phyloP scores from a whole-genome alignment of 2,888 invertebrate species.

The Pantelozetes paolii region DNA sequence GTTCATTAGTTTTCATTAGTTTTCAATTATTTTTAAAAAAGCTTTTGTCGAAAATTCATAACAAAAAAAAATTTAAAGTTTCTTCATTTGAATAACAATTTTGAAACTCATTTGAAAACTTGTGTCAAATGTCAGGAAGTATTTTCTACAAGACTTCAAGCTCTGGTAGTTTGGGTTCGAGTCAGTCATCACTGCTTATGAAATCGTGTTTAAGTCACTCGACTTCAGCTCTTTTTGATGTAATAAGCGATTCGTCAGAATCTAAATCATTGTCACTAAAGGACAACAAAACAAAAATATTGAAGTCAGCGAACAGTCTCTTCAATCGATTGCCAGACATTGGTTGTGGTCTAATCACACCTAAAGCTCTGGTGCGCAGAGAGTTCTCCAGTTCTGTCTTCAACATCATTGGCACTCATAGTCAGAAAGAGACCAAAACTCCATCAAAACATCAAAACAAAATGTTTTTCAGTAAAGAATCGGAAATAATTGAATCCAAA shows the following conservation, averaged over 20 bases:
- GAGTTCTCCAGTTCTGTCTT: slow-evolving; percentile 18
- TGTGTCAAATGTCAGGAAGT: slow-evolving; percentile 20
- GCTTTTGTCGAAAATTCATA: no score
- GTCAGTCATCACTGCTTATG: background rate
- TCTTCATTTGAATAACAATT: no score
- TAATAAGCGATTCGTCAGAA: background rate
- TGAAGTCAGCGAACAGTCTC: slow-evolving; percentile 11
- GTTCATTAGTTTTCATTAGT: no score
- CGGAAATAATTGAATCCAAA: background rate
- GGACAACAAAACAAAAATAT: background rate
- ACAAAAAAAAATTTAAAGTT: no score
- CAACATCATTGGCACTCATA: background rate
- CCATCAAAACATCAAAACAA: background rate
- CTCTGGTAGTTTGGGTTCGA: slow-evolving; percentile 5
- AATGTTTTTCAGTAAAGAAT: slow-evolving; percentile 3
- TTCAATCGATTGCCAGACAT: slow-evolving; percentile 11
- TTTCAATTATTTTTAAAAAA: no score
- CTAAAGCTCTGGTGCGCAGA: background rate
- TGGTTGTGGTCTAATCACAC: background rate
- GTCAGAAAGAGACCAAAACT: background rate
- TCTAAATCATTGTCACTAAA: slow-evolving; percentile 8
- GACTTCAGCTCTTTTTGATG: slow-evolving; percentile 20
- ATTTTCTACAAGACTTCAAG: background rate
- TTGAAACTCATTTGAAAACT: background rate
- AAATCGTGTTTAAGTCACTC: slow-evolving; percentile 3